Base-by-base conservation (phyloP, 2,888 invertebrate genomes). In the Diarsia rubi region DNA sequence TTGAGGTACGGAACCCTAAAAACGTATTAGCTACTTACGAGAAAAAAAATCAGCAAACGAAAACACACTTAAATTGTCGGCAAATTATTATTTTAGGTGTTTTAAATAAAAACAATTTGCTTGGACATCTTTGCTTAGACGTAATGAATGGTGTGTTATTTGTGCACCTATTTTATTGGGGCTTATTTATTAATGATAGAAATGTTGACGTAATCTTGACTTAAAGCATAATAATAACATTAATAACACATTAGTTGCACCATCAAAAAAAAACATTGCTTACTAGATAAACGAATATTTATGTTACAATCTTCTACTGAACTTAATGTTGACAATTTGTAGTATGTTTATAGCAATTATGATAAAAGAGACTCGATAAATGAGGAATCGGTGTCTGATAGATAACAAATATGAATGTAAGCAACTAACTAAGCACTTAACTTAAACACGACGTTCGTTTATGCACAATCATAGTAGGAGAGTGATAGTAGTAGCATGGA, bases 401-500 rank as follows among this genome's bases (percentile, higher is more conserved):
- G 78, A 84, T 86, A 84, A 84, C 68, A 63, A 62, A 80, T 24
- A 52, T 66, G 45, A 67, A 60, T 69, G 47, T 65, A 52, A 78
- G 64, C 49, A 75, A 72, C 49, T 72, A 57, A 54, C n/a, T n/a
- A n/a, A n/a, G n/a, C 45, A n/a, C 27, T 19, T 71, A 66, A 71
- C 49, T 57, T 68, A 75, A n/a, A 45, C 47, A 57, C 31, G 42
- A 75, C 64, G n/a, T 14, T 31, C 37, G 16, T 68, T n/a, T 69
- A 69, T 27, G 47, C 47, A 37, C 64, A 81, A 60, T 71, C 52
- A 31, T 59, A 44, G 21, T 49, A 69, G 42, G 47, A 52, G 44
- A 63, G 59, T 54, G 52, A 67, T 63, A 67, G 52, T 44, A 49
- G 80, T 54, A 84, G 66, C 44, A 94, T 94, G 94, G 89, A 91